Base-by-base conservation (phyloP, 2,888 invertebrate species). In the Chorisops tibialis region DNA sequence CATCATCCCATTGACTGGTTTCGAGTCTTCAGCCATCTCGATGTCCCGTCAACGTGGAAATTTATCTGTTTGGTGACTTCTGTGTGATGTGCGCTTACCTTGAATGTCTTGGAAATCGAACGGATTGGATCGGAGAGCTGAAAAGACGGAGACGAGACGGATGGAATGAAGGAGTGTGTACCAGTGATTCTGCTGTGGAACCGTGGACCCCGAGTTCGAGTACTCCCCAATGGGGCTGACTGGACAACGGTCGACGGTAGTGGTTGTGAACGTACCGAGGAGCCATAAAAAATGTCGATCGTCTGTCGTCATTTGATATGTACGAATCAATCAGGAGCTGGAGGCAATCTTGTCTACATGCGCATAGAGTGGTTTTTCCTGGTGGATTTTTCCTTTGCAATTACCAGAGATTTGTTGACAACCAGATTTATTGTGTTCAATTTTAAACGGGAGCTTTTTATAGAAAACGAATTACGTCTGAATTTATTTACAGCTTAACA, bases 361-460 rank as follows among this genome's bases (percentile, higher is more conserved):
- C 54, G 22, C 51, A 54, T 48, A 58, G 58, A 54, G 51, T 61
- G 39, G 52, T 58, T 64, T 63, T 62, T 64, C 51, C 61, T 54
- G 59, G 59, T 62, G 59, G 49, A 45, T 52, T 59, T 62, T 64
- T 59, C 54, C 48, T 54, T 61, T 37, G 59, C 65, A 65, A 65
- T 63, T 65, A 65, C 50, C 37, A 47, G 58, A 58, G 65, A 65
- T 63, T 65, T 65, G 63, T 61, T 65, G 65, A 63, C 65, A 65
- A 48, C 51, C 61, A 63, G 63, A 65, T 65, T 65, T 65, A 65
- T 65, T 63, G 62, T 63, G 65, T 65, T 56, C 52, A 63, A 63
- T 61, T 62, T 64, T 59, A 54, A 64, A 48, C 58, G 45, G 47
- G 24, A 49, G 35, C 51, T 51, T 61, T 59, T 61, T 51, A 19